Conservation (phyloP, 2,113 vertebrate species). For the Melanostigma gelatinosum region DNA sequence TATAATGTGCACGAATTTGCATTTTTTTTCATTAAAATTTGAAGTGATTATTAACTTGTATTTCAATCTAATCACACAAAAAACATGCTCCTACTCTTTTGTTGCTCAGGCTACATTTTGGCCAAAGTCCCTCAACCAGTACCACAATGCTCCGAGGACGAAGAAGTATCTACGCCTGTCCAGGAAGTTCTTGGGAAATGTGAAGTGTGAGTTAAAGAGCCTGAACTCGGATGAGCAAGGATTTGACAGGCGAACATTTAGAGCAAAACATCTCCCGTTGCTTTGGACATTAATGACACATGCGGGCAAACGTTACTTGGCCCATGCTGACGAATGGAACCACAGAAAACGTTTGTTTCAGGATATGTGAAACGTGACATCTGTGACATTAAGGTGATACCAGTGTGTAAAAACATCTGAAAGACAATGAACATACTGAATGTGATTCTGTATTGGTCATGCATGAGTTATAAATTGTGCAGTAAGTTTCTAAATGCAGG, state of each 20-base stretch:
- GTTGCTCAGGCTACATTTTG: constrained; percentile 45
- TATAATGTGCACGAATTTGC: neutral
- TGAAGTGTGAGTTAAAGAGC: constrained; percentile 55
- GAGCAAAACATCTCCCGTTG: neutral
- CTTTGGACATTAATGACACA: constrained; percentile 25
- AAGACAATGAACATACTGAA: neutral
- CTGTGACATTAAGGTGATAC: neutral
- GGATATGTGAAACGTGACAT: constrained; percentile 10
- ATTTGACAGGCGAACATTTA: neutral
- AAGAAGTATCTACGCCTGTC: constrained; percentile 70
- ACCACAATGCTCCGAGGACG: constrained; percentile 28
- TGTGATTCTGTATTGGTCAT: neutral
- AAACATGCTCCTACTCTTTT: neutral
- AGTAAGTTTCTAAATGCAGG: neutral
- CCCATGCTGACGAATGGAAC: neutral
- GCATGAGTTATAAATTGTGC: neutral
- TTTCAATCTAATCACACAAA: neutral
- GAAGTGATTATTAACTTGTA: neutral
- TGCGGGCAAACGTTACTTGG: neutral
- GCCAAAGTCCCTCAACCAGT: neutral
- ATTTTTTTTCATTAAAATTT: neutral
- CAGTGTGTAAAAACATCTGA: constrained; percentile 13
- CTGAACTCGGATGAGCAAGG: neutral
- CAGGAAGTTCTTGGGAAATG: constrained; percentile 78
- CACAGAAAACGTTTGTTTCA: neutral